Evolutionary conservation across 2,113 vertebrate genomes (phyloP).

Genomic region (Boulengeromyrus knoepffleri): DNA sequence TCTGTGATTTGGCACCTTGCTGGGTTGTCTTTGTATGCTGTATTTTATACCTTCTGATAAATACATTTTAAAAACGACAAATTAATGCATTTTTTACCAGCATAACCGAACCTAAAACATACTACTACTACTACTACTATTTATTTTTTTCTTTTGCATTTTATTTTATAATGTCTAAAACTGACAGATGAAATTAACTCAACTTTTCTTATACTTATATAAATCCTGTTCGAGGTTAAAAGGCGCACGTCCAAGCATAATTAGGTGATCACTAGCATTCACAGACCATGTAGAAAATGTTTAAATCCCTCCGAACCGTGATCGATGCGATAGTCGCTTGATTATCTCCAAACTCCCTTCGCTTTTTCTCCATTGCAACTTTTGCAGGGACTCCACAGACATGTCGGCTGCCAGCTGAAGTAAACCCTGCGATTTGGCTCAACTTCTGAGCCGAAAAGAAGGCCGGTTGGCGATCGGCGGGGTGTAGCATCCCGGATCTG

Average conservation of each 20-base stretch:
- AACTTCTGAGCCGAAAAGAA: conserved; percentile 44
- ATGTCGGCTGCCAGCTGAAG: conserved; percentile 81
- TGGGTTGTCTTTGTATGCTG: background rate
- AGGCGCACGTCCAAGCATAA: background rate
- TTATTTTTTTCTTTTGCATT: background rate
- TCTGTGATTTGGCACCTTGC: background rate
- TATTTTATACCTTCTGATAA: background rate
- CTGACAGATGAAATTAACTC: background rate
- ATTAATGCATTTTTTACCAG: background rate
- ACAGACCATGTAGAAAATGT: background rate
- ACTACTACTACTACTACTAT: background rate
- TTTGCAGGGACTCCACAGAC: conserved; percentile 82
- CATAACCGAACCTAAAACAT: background rate
- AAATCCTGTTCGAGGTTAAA: background rate
- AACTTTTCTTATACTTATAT: background rate
- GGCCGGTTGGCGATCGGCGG: conserved; percentile 18
- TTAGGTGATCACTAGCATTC: background rate
- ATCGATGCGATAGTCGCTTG: conserved; percentile 76
- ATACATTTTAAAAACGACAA: background rate
- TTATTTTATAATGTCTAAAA: background rate
- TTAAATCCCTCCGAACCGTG: conserved; percentile 20
- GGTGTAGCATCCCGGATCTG: conserved; percentile 18
- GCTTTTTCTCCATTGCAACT: conserved; percentile 74
- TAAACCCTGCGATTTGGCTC: conserved; percentile 58
- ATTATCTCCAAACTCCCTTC: conserved; percentile 75